Evolutionary conservation across 2,113 vertebrate genomes (phyloP).

Genomic region (Zootoca vivipara): DNA sequence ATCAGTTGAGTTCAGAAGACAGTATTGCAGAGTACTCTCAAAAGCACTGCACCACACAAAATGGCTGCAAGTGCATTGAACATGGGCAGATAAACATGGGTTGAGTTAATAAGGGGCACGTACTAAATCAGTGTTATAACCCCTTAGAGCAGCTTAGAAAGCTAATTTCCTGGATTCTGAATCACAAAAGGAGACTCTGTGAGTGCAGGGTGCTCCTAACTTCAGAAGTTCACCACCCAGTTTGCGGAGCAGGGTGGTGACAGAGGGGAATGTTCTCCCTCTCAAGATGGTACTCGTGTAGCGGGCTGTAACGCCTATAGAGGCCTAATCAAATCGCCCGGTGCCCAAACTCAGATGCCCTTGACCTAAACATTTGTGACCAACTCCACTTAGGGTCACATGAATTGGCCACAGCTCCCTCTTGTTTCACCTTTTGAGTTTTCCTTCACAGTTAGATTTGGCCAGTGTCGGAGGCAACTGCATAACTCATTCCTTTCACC

Average conservation of each 20-base stretch:
- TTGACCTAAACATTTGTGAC: not conserved
- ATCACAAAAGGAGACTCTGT: too few species aligned
- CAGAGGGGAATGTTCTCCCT: too few species aligned
- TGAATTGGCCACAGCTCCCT: too few species aligned
- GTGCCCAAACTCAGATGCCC: not conserved
- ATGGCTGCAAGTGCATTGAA: not conserved
- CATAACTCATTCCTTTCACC: not conserved
- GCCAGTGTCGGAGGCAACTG: not conserved
- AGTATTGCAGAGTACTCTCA: not conserved
- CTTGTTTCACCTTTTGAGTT: not conserved
- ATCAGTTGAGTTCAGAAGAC: not conserved
- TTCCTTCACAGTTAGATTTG: not conserved
- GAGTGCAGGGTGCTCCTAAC: too few species aligned
- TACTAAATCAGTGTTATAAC: not conserved
- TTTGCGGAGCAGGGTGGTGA: too few species aligned
- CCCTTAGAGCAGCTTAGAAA: too few species aligned
- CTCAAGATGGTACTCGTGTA: not conserved
- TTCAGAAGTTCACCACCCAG: too few species aligned
- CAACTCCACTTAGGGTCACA: not conserved
- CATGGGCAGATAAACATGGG: not conserved
- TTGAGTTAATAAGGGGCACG: not conserved
- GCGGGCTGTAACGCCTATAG: not conserved
- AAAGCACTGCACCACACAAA: not conserved
- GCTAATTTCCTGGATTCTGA: too few species aligned
- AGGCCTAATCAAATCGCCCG: not conserved